These are phyloP conservation scores for Onychostruthus taczanowskii DNA, from an alignment of 2,113 vertebrate species.

Conservation along the genomic window DNA sequence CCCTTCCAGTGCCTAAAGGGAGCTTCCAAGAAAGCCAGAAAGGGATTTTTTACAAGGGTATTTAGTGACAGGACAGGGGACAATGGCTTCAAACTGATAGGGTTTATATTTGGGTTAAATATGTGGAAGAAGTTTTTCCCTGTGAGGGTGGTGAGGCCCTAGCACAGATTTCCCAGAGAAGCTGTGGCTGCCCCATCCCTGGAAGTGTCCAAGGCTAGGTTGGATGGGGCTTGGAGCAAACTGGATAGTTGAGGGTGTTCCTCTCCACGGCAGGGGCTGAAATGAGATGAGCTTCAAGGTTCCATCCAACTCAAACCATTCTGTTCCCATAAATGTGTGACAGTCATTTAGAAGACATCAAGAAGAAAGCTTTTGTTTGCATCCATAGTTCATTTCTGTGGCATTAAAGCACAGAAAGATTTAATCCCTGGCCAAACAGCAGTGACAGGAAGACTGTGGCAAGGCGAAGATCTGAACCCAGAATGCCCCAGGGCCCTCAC, in stretches of 20 bases:
- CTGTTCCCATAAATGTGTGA: neutral
- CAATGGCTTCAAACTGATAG: neutral
- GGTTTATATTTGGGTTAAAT: neutral
- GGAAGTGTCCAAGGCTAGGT: neutral
- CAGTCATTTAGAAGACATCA: neutral
- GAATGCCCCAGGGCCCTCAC: neutral
- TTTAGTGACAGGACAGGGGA: neutral
- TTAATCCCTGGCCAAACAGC: neutral
- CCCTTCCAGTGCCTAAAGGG: neutral
- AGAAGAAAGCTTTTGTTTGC: neutral
- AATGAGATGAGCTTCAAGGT: neutral
- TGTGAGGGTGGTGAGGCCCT: neutral
- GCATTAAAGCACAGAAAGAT: neutral
- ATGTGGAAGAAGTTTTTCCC: neutral
- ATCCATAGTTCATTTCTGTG: neutral
- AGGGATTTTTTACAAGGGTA: neutral
- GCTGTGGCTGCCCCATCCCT: neutral
- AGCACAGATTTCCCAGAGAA: neutral
- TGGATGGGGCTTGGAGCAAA: accelerated
- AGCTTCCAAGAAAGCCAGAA: neutral
- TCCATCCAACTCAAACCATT: neutral
- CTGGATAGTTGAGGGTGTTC: neutral
- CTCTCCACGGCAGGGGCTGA: neutral
- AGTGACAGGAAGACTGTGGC: neutral
- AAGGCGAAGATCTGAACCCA: neutral